These are phyloP conservation scores for Sphyrna mokarran DNA, from an alignment of 2,113 vertebrate genomes.

Conservation along the genomic window DNA sequence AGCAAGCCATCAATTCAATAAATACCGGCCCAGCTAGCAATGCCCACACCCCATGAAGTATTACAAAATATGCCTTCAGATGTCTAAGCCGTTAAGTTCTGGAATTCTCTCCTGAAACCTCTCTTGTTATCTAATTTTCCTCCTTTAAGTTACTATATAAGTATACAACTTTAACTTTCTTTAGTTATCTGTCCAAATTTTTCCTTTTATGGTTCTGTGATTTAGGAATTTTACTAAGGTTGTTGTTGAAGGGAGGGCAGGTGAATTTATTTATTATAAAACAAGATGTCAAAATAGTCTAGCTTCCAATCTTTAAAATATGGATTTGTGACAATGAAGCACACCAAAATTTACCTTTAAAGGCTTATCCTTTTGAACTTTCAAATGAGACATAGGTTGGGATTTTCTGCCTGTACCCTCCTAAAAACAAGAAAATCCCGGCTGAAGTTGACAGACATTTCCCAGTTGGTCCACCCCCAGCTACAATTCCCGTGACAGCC, in stretches of 20 bases:
- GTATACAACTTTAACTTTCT: neutral
- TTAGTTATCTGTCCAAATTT: neutral
- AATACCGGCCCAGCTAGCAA: too few species aligned
- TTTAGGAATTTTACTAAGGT: neutral
- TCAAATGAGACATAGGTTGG: neutral
- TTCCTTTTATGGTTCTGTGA: neutral
- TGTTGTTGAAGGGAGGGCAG: neutral
- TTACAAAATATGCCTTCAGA: neutral
- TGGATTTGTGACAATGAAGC: neutral
- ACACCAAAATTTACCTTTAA: neutral
- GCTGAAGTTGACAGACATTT: too few species aligned
- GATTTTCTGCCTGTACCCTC: too few species aligned
- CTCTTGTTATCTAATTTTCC: neutral
- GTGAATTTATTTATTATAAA: neutral
- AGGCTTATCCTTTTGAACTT: neutral
- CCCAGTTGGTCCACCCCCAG: too few species aligned
- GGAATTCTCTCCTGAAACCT: neutral
- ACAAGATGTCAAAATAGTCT: neutral
- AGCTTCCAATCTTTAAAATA: neutral
- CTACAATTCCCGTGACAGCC: too few species aligned
- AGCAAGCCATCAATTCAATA: too few species aligned
- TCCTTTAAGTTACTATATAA: neutral
- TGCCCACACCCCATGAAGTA: too few species aligned
- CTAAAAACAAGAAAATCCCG: too few species aligned
- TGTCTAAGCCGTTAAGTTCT: neutral